Conservation (phyloP, 23 tunicate genomes). For the Aplidium turbinatum region DNA sequence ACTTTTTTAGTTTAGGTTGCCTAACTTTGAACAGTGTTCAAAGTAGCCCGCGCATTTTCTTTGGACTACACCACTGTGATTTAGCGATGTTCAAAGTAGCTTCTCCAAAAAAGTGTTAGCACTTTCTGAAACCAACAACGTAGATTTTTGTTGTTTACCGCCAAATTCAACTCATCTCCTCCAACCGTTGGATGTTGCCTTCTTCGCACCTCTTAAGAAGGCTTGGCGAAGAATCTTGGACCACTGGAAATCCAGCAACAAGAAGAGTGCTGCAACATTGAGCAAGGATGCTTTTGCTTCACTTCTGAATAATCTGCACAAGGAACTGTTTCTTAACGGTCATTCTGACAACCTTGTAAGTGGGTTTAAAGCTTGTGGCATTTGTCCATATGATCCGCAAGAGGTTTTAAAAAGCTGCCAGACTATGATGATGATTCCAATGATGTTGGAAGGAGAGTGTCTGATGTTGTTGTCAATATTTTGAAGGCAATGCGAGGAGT, state of each 20-base stretch:
- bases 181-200: constrained; percentile 23
- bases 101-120: background rate
- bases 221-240: constrained; percentile 22
- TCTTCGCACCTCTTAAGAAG: constrained; percentile 11
- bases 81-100: too few relatives aligned
- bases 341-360: constrained; percentile 17
- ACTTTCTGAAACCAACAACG: background rate
- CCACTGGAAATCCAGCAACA: constrained; percentile 21
- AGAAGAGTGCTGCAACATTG: constrained; percentile 20
- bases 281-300: constrained; percentile 7
- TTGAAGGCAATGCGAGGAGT: constrained; percentile 21
- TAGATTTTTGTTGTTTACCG: constrained; percentile 16
- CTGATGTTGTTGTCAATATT: constrained; percentile 3
- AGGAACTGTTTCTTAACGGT: background rate
- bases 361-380: constrained; percentile 19
- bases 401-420: constrained; percentile 21
- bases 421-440: background rate
- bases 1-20: too few relatives aligned
- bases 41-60: too few relatives aligned
- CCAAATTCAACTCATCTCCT: constrained; percentile 18
- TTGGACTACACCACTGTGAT: too few relatives aligned
- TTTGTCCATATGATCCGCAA: constrained; percentile 3
- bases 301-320: constrained; percentile 8
- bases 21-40: too few relatives aligned
- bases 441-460: background rate